Evolutionary conservation across 2,888 invertebrate species (phyloP).

Genomic region (Melanotus villosus): DNA sequence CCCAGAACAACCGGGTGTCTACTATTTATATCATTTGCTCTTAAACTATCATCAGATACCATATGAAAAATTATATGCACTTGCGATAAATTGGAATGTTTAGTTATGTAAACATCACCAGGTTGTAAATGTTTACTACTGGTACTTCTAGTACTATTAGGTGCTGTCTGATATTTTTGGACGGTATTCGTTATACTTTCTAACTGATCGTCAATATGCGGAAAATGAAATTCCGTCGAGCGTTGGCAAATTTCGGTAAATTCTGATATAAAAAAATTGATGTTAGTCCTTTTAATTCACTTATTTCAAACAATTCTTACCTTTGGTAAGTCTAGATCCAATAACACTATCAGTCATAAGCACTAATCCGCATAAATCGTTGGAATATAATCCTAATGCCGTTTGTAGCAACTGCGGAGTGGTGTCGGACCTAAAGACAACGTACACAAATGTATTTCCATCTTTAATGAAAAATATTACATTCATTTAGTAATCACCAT

Average conservation of each 20-base stretch:
- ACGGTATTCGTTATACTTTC: slow-evolving; percentile 73
- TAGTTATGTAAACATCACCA: slow-evolving; percentile 89
- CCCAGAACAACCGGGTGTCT: slow-evolving; percentile 96
- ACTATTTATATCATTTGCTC: slow-evolving; percentile 89
- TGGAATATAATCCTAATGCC: slow-evolving; percentile 93
- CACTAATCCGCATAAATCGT: slow-evolving; percentile 90
- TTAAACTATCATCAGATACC: slow-evolving; percentile 84
- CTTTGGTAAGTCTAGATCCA: slow-evolving; percentile 64
- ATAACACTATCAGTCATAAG: slow-evolving; percentile 78
- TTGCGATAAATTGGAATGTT: slow-evolving; percentile 94
- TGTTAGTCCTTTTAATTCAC: slow-evolving; percentile 49
- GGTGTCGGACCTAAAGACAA: slow-evolving; percentile 70
- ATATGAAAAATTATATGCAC: slow-evolving; percentile 97
- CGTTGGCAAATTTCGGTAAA: slow-evolving; percentile 80
- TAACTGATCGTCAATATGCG: slow-evolving; percentile 88
- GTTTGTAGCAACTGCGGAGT: slow-evolving; percentile 91
- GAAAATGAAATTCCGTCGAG: slow-evolving; percentile 97
- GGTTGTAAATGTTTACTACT: slow-evolving; percentile 77
- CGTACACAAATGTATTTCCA: too few species aligned
- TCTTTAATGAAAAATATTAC: neutral
- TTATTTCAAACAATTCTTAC: slow-evolving; percentile 45
- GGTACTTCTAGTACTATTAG: slow-evolving; percentile 52
- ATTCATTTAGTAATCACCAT: neutral
- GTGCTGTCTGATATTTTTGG: slow-evolving; percentile 55
- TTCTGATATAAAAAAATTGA: slow-evolving; percentile 67